A percentile compares a stretch with the other conserved stretches of the same genome.
These are phyloP conservation scores for Takifugu rubripes DNA, from an alignment of 2,797 vertebrate genomes.

Conservation along the genomic window DNA sequence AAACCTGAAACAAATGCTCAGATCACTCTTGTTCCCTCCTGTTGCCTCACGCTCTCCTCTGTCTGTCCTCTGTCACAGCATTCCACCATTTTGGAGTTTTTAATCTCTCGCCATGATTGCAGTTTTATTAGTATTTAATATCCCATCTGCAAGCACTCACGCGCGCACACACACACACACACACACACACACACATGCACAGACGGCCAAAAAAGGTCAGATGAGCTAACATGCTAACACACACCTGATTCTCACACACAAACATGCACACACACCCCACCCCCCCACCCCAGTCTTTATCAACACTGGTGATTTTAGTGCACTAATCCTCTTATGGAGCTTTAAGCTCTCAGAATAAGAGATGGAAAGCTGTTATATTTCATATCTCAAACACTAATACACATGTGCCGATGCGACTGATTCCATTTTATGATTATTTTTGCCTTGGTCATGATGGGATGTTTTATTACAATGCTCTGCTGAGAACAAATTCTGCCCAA, in stretches of 20 bases:
- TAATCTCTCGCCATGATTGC: slow-evolving; percentile 74
- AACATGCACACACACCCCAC: slow-evolving; percentile 9
- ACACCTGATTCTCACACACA: slow-evolving; percentile 15
- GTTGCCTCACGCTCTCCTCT: background rate
- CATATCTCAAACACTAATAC: slow-evolving; percentile 39
- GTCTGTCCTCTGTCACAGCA: slow-evolving; percentile 29
- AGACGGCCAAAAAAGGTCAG: slow-evolving; percentile 35
- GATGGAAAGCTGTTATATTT: slow-evolving; percentile 69
- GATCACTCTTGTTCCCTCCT: background rate
- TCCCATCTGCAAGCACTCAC: slow-evolving; percentile 23
- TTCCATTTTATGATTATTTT: slow-evolving; percentile 55
- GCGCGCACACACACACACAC: slow-evolving; percentile 23
- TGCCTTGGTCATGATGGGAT: slow-evolving; percentile 49
- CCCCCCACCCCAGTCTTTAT: slow-evolving; percentile 46
- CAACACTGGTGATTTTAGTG: slow-evolving; percentile 69
- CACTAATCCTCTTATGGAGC: slow-evolving; percentile 77
- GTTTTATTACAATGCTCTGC: slow-evolving; percentile 24
- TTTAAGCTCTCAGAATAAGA: slow-evolving; percentile 70
- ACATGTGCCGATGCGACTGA: slow-evolving; percentile 27
- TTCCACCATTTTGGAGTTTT: slow-evolving; percentile 72
- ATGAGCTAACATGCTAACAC: slow-evolving; percentile 3
- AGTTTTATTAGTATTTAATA: slow-evolving; percentile 67
- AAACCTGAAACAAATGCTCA: background rate
- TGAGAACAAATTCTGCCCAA: slow-evolving; percentile 1
- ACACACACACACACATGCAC: slow-evolving; percentile 17